phyloP scores from a whole-genome alignment of 1,140 invertebrate genomes.

The Microplitis demolitor region DNA sequence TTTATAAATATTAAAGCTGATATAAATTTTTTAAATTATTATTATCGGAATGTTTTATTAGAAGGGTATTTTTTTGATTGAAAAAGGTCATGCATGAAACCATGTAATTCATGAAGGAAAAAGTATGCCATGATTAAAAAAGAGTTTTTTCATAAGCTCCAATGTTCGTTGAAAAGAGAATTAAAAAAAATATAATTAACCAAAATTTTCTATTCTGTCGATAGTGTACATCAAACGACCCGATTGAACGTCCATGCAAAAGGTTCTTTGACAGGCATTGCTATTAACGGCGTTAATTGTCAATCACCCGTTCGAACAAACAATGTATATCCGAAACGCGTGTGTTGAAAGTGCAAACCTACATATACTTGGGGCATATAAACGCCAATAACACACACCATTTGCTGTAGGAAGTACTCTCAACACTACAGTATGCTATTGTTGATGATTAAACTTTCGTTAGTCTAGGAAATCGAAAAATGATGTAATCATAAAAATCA shows the following conservation, averaged over 20 bases:
- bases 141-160: too few relatives aligned
- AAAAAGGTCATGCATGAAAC: too few relatives aligned
- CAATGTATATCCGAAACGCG: conserved; percentile 44
- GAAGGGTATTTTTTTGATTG: too few relatives aligned
- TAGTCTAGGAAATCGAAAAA: conserved; percentile 11
- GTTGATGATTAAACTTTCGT: neutral
- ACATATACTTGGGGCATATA: neutral
- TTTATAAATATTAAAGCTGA: too few relatives aligned
- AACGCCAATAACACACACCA: neutral
- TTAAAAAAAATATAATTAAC: neutral
- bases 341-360: neutral
- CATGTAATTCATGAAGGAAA: too few relatives aligned
- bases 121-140: too few relatives aligned
- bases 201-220: neutral
- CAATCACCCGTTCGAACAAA: conserved; percentile 50
- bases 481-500: neutral
- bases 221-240: conserved; percentile 7
- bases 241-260: neutral
- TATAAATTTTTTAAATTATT: too few relatives aligned
- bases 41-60: too few relatives aligned
- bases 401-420: conserved; percentile 6
- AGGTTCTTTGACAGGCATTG: conserved; percentile 44
- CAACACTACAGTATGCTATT: neutral
- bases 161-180: too few relatives aligned
- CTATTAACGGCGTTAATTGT: conserved; percentile 56